Evolutionary conservation across 2,113 vertebrate species (phyloP).

Genomic region (Dipodomys ordii): DNA sequence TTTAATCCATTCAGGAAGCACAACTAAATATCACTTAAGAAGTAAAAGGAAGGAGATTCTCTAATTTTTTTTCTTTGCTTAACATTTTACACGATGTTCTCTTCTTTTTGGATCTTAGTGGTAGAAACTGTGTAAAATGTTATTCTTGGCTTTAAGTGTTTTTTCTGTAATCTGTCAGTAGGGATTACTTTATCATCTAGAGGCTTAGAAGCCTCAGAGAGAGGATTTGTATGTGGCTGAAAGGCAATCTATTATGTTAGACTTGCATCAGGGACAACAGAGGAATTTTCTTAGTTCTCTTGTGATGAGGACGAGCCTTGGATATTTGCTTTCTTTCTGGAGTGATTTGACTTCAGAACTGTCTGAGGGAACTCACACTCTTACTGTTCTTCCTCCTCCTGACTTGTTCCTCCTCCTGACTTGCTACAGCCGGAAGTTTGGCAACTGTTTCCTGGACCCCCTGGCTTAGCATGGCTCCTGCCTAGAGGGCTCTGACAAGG

Average conservation of each 20-base stretch:
- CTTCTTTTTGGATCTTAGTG: background rate
- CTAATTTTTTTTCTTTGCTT: too few relatives aligned
- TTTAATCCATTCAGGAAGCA: constrained; percentile 33
- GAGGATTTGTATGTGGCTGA: background rate
- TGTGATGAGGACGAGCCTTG: background rate
- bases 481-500: background rate
- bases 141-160: background rate
- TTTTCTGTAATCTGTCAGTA: background rate
- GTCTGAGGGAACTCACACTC: background rate
- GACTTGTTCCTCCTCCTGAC: too few relatives aligned
- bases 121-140: background rate
- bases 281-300: background rate
- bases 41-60: too few relatives aligned
- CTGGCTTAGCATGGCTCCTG: background rate
- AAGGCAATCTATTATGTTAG: background rate
- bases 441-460: background rate
- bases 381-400: background rate
- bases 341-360: background rate
- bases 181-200: background rate
- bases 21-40: background rate
- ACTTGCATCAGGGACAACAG: constrained; percentile 4
- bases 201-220: background rate
- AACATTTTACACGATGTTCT: background rate
- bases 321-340: background rate
- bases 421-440: background rate